Evolutionary conservation across 2,797 vertebrate genomes (phyloP), one percentile per base, ranked within the genome.

Genomic region (Pterois miles): DNA sequence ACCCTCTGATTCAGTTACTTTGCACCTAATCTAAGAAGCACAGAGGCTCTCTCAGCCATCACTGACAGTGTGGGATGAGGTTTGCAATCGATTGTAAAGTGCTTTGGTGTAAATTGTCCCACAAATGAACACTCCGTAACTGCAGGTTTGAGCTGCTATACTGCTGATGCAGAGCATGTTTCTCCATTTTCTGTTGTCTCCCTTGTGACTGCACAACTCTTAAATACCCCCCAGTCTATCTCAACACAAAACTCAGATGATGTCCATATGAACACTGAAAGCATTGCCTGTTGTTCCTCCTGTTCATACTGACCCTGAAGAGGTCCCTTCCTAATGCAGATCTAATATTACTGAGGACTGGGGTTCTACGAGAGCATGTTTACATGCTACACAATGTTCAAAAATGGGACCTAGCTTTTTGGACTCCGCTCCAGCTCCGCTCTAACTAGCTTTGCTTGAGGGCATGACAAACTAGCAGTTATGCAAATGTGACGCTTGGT

Each of bases 41-140:
- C 59, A 67, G 40, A 40, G 56, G 13, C 36, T 71, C 68, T 68
- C 50, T 67, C 18, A 18, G 16, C 40, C 50, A 22, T 67, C 70
- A 14, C 29, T 34, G 53, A 76, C 4, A 71, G 60, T 27, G 29
- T 1, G 18, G 14, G 69, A 62, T 75, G 57, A 69, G 63, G 65
- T 62, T 71, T 76, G 64, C 34, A 77, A 88, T 94, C 86, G 85
- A 86, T 89, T 34, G 54, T 81, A 78, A 88, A 91, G 84, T 70
- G 86, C 91, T 93, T 83, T 79, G 65, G 68, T 74, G 64, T 62
- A 81, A 75, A 85, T 79, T 65, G 63, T 54, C 65, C 72, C 48
- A 70, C 79, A 82, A 82, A 85, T 79, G 79, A 72, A 78, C 67
- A 25, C 64, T 80, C 22, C 52, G 66, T 65, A 71, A 74, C 74